Base-by-base conservation (phyloP, 2,113 vertebrate species). In the Etia nguti region DNA sequence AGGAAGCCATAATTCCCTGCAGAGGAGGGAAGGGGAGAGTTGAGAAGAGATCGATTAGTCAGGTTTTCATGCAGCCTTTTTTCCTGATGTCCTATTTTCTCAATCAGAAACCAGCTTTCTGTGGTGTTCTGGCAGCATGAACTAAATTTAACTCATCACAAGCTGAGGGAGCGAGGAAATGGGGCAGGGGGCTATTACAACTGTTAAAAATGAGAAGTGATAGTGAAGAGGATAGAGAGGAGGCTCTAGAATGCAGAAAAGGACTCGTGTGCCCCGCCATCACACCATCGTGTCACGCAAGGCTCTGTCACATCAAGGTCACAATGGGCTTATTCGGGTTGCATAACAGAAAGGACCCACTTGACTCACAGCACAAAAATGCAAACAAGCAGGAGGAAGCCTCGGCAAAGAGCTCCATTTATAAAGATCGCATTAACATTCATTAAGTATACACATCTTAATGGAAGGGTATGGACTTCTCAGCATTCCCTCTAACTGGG, bases 1-100 rank as follows among this genome's bases (percentile, higher is more conserved):
- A 97, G 92, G 94, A 96, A 96, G 43, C 97, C 96, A 13, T 97
- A 97, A 91, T 97, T 97, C 41, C 97, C 97, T 97, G 54, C 8
- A 11, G 81, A 26, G 43, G 12, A 57, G 48, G 12, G 24, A 20
- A 3, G 11, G 34, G 10, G 16, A 2, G 34, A 2, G 6, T 75
- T 29, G 10, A 2, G 29, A 77, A 10, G 12, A 26, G 57, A 48
- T 85, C 70, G 38, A 79, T 89, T 46, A 90, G 55, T 70, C 4
- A 3, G 16, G 75, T 60, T 85, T 60, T 75, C 55, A 90, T 79
- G 31, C 60, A 83, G 62, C 83, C 82, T 90, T 62, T 26, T 92
- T 92, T 41, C 34, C 34, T 0, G 15, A 3, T 88, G 48, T 81
- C 90, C 82, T 75, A 77, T 81, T 92, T 94, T 46, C 82, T 55